A percentile compares a stretch with the other conserved stretches of the same genome.
Evolutionary conservation across 2,888 invertebrate species (phyloP).

Genomic region (Taphrorychus bicolor): DNA sequence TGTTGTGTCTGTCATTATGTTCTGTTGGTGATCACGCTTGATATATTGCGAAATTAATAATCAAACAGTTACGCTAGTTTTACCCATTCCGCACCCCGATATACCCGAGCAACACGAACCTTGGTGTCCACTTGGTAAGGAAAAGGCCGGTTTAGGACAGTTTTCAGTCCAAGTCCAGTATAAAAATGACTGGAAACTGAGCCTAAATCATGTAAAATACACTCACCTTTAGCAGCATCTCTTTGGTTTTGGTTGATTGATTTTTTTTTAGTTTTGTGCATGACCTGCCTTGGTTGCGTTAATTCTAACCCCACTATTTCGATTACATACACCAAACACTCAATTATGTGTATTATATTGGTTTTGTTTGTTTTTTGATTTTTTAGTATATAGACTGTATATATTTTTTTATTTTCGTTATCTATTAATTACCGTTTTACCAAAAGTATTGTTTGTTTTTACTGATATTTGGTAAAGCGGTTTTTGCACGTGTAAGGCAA

Average conservation of each 20-base stretch:
- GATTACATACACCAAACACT: background rate
- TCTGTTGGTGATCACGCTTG: background rate
- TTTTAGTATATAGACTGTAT: conserved; percentile 14
- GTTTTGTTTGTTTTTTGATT: conserved; percentile 16
- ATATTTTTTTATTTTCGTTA: too few species aligned
- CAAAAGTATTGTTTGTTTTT: conserved; percentile 14
- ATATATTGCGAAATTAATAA: background rate
- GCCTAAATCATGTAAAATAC: too few species aligned
- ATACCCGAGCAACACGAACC: conserved; percentile 90
- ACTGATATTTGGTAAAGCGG: conserved; percentile 26
- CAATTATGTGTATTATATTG: conserved; percentile 12
- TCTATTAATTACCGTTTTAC: conserved; percentile 15
- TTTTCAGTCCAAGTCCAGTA: too few species aligned
- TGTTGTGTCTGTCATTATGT: conserved; percentile 35
- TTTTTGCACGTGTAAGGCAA: conserved; percentile 26
- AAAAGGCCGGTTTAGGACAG: background rate
- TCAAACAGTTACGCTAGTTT: conserved; percentile 75
- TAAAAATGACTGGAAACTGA: too few species aligned
- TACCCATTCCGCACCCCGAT: conserved; percentile 86
- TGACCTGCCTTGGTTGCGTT: conserved; percentile 22
- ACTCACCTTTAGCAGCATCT: background rate
- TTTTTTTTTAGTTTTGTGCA: too few species aligned
- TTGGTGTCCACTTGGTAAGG: conserved; percentile 87
- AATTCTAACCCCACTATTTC: conserved; percentile 21
- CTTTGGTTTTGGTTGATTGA: conserved; percentile 13